A percentile compares a stretch with the other conserved stretches of the same genome.
Conservation (phyloP, 2,113 vertebrate species). For the Rhinopomastus cyanomelas region DNA sequence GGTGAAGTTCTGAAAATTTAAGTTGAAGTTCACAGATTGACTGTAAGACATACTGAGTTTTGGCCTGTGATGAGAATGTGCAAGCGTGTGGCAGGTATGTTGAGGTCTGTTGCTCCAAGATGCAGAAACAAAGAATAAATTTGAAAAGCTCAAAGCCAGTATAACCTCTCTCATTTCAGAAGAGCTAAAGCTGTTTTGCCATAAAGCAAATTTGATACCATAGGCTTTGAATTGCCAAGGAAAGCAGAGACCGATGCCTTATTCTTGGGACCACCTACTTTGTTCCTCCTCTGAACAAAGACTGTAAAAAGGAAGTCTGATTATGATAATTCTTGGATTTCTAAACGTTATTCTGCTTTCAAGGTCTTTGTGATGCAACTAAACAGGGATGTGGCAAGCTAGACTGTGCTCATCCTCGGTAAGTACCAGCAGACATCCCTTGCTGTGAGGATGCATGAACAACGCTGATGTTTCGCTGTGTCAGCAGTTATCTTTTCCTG, state of each 20-base stretch:
- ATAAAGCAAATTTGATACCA: conserved; percentile 22
- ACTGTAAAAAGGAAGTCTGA: background rate
- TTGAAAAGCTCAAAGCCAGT: conserved; percentile 8
- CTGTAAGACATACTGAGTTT: background rate
- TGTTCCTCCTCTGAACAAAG: background rate
- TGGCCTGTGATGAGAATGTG: background rate
- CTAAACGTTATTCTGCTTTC: background rate
- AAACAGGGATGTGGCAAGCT: background rate
- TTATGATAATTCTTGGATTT: background rate
- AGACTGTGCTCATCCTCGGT: background rate
- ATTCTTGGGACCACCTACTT: conserved; percentile 14
- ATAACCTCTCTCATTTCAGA: conserved; percentile 44
- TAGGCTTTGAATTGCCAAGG: conserved; percentile 22
- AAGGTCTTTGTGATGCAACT: background rate
- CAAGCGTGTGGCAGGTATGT: conserved; percentile 16
- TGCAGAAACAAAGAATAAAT: conserved; percentile 41
- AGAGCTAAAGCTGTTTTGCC: conserved; percentile 29
- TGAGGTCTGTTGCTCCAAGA: conserved; percentile 12
- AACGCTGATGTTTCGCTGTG: background rate
- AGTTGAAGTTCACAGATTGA: background rate
- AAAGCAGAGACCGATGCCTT: background rate
- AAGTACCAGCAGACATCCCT: background rate
- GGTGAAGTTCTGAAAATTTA: background rate
- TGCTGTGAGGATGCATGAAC: background rate
- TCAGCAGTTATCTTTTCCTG: background rate